Evolutionary conservation across 2,113 vertebrate species (phyloP), one percentile per base, ranked within the genome.

Genomic region (Podiceps cristatus): DNA sequence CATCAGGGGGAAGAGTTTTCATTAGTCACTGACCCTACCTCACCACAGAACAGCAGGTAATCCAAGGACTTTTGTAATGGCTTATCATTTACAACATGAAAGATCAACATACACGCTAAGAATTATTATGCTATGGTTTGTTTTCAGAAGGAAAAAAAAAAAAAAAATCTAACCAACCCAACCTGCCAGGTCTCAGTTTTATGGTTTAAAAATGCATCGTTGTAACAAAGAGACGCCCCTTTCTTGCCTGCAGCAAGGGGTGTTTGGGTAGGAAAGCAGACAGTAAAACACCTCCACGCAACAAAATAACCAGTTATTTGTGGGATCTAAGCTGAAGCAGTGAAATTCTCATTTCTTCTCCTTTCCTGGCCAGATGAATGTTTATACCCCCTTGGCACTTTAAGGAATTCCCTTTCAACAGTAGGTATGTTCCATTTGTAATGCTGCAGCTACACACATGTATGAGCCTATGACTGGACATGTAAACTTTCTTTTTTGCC

Each of bases 341-440:
- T 90, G 79, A 78, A 97, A 90, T 78, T 79, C 44, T 83, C 44
- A 5, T 90, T 93, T 92, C 69, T 67, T 75, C 3, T 24, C 49
- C 55, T 86, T 74, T 45, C 40, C 84, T 74, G 84, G 82, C 77
- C 84, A 93, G 64, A 37, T 86, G n/a, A 96, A 93, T 23, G 13
- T 90, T 98, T 95, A 79, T 73, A 91, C 40, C 69, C 45, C 33
- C 13, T 7, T n/a, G 60, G 55, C 62, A 84, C 7, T 53, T 77
- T n/a, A 52, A 94, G 87, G 91, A 97, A 92, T 96, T 97, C 90
- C 84, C 86, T 94, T 93, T 79, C 83, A 96, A 67, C 60, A 93
- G 69, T 50, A 97, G 27, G 27, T 68, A 81, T 49, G 37, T 82
- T 79, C 88, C 55, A 73, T 93, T 76, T 52, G 25, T 53, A n/a